phyloP scores from a whole-genome alignment of 2,113 vertebrate species.

The Nothocercus nigrocapillus region DNA sequence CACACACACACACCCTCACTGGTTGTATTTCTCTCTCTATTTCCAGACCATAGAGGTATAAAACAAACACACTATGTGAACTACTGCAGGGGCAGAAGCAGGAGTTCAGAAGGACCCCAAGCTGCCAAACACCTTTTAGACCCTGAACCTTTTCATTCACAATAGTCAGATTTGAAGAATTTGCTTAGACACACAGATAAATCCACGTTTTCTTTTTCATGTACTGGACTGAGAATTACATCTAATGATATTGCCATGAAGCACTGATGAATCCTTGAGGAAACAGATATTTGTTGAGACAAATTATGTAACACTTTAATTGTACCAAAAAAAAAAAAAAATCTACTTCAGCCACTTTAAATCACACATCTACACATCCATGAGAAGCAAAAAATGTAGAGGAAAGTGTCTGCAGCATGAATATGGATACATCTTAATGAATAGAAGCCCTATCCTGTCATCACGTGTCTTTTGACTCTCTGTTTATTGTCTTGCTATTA shows the following conservation, averaged over 20 bases:
- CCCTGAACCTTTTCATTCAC: neutral
- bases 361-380: neutral
- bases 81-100: neutral
- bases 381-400: neutral
- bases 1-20: neutral
- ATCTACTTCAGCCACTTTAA: neutral
- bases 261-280: neutral
- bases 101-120: neutral
- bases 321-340: neutral
- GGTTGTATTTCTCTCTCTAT: conserved; percentile 35
- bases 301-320: neutral
- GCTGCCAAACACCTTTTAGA: neutral
- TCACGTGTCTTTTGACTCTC: neutral
- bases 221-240: neutral
- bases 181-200: neutral
- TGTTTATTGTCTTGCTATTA: neutral
- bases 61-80: conserved; percentile 22
- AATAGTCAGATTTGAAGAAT: neutral
- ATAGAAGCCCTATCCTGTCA: neutral
- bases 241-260: neutral
- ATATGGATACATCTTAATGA: neutral
- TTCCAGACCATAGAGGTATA: conserved; percentile 7
- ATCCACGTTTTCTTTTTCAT: neutral
- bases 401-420: neutral
- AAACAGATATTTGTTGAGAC: neutral